phyloP scores from a whole-genome alignment of 2,888 invertebrate genomes.

The Tubiluchus corallicola region DNA sequence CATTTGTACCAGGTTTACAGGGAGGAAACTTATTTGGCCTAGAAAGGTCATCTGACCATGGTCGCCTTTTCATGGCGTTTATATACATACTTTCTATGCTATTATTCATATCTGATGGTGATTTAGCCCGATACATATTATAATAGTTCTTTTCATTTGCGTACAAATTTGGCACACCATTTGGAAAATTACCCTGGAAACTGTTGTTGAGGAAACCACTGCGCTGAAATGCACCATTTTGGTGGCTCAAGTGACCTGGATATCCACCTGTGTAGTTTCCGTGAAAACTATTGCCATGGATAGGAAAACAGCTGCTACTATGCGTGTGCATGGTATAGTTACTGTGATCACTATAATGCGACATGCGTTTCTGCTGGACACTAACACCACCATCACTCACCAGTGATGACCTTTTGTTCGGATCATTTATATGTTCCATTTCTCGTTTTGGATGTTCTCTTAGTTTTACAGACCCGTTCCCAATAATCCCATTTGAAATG shows the following conservation, averaged over 20 bases:
- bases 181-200: too few species aligned
- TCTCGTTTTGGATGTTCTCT: constrained; percentile 70
- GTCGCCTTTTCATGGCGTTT: not conserved
- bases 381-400: not conserved
- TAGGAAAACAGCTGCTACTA: constrained; percentile 3
- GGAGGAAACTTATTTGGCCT: too few species aligned
- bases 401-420: not conserved
- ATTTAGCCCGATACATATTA: not conserved
- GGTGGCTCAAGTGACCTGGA: too few species aligned
- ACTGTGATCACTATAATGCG: constrained; percentile 3
- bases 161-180: too few species aligned
- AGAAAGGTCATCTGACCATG: not conserved
- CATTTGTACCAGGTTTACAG: not conserved
- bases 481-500: constrained; percentile 53
- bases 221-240: not conserved
- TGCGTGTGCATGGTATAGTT: not conserved
- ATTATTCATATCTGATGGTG: not conserved
- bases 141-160: not conserved
- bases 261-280: too few species aligned
- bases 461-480: constrained; percentile 45
- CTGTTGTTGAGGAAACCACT: too few species aligned
- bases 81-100: not conserved
- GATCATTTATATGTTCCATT: too few species aligned
- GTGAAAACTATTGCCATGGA: too few species aligned
- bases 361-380: not conserved